Evolutionary conservation across 1,140 invertebrate genomes (phyloP).

Genomic region (Cydia pomonella): DNA sequence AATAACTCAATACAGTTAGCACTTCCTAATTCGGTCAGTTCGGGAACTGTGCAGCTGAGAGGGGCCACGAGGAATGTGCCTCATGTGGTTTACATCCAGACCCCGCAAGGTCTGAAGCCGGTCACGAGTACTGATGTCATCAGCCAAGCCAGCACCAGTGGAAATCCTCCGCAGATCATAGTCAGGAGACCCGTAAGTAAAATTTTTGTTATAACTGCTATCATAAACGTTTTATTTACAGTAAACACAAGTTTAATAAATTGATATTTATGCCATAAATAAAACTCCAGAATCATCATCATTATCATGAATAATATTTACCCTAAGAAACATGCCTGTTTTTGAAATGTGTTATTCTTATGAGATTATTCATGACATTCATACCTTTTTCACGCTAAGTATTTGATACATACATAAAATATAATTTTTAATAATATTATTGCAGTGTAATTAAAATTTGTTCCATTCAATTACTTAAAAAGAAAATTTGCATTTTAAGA

Average conservation of each 20-base stretch:
- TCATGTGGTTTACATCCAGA: constrained; percentile 78
- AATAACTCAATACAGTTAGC: constrained; percentile 70
- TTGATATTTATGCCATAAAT: no score
- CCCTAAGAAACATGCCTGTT: no score
- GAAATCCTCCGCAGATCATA: constrained; percentile 76
- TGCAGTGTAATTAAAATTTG: not conserved
- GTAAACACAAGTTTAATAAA: no score
- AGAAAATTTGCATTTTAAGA: constrained; percentile 1
- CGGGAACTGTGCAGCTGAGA: constrained; percentile 61
- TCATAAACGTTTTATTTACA: no score
- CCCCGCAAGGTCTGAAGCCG: constrained; percentile 71
- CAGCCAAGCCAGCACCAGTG: constrained; percentile 72
- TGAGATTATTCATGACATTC: not conserved
- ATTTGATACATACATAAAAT: not conserved
- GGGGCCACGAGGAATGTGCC: constrained; percentile 60
- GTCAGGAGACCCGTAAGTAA: constrained; percentile 77
- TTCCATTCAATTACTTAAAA: not conserved
- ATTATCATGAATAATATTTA: no score
- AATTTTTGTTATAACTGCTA: constrained; percentile 18
- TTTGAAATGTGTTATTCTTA: no score
- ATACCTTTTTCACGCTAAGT: constrained; percentile 5
- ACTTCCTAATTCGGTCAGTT: constrained; percentile 52
- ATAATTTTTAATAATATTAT: not conserved
- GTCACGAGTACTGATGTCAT: constrained; percentile 72
- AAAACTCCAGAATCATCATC: no score